Percentiles rank a stretch among this genome's conserved stretches.
Evolutionary conservation across 2,888 invertebrate species (phyloP).

Genomic region (Amphipyra berbera): DNA sequence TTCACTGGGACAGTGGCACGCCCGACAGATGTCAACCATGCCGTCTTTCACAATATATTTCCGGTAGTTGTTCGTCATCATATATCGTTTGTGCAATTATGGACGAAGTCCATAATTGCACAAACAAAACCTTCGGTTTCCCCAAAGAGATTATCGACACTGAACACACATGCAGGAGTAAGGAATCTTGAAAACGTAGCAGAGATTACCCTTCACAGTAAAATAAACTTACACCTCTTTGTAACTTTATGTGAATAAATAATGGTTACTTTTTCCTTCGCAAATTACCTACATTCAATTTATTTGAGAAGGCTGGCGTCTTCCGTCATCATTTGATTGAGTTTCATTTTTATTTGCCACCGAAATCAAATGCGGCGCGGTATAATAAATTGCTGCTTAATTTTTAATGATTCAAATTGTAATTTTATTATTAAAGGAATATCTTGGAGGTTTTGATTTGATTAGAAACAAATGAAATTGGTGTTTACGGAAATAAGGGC

Average conservation of each 20-base stretch:
- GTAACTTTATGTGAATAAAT: constrained; percentile 45
- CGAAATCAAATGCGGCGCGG: constrained; percentile 11
- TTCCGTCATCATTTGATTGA: constrained; percentile 25
- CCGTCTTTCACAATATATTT: too few species aligned
- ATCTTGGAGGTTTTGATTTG: not conserved
- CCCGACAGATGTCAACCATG: too few species aligned
- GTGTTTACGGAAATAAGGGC: too few species aligned
- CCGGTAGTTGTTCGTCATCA: too few species aligned
- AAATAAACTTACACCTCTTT: constrained; percentile 44
- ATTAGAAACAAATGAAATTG: not conserved
- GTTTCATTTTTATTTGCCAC: constrained; percentile 22
- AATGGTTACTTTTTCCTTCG: constrained; percentile 26
- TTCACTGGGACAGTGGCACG: too few species aligned
- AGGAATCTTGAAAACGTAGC: constrained; percentile 22
- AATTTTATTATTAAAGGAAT: not conserved
- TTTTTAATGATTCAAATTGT: not conserved
- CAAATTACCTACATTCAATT: constrained; percentile 48
- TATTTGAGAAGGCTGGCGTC: constrained; percentile 26
- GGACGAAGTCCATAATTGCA: too few species aligned
- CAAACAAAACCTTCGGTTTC: too few species aligned
- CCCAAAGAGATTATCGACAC: constrained; percentile 37
- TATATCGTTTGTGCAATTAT: too few species aligned
- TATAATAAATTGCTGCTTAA: constrained; percentile 11
- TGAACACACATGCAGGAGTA: constrained; percentile 28
- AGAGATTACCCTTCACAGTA: constrained; percentile 31